These are phyloP conservation scores for Aspidiotus rigidus DNA, from an alignment of 2,888 invertebrate genomes.

Conservation along the genomic window DNA sequence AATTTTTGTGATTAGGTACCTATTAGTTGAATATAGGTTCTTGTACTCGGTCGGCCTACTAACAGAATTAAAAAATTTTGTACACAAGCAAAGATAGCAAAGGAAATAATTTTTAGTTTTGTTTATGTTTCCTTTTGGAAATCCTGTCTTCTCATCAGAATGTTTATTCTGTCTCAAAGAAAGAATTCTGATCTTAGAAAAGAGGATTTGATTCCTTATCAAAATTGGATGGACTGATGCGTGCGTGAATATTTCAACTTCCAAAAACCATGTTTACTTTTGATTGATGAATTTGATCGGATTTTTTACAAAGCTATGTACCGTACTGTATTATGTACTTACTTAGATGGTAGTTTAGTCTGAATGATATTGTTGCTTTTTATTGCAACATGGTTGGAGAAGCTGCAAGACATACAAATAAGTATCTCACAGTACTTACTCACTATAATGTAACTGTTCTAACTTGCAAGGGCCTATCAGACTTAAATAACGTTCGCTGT, in stretches of 20 bases:
- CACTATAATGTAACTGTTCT: background rate
- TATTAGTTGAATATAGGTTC: too few relatives aligned
- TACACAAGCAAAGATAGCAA: too few relatives aligned
- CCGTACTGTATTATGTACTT: too few relatives aligned
- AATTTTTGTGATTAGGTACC: too few relatives aligned
- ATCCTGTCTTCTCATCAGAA: too few relatives aligned
- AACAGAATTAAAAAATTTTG: too few relatives aligned
- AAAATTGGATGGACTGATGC: background rate
- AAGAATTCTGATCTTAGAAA: too few relatives aligned
- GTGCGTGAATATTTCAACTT: constrained; percentile 14
- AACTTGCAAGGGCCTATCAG: background rate
- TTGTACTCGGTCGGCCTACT: too few relatives aligned
- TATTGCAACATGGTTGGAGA: constrained; percentile 14
- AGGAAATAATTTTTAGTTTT: too few relatives aligned
- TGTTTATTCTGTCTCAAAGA: too few relatives aligned
- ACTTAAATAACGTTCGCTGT: background rate
- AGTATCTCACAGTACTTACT: background rate
- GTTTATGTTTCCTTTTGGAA: too few relatives aligned
- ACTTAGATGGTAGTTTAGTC: constrained; percentile 2
- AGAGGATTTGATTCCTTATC: constrained; percentile 6
- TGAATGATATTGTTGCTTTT: constrained; percentile 14
- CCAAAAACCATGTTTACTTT: constrained; percentile 10
- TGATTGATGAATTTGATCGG: constrained; percentile 12
- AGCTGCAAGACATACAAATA: constrained; percentile 5
- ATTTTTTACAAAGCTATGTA: constrained; percentile 9